These are phyloP conservation scores for Tragelaphus imberbis DNA, from an alignment of 2,113 vertebrate genomes.

Conservation along the genomic window DNA sequence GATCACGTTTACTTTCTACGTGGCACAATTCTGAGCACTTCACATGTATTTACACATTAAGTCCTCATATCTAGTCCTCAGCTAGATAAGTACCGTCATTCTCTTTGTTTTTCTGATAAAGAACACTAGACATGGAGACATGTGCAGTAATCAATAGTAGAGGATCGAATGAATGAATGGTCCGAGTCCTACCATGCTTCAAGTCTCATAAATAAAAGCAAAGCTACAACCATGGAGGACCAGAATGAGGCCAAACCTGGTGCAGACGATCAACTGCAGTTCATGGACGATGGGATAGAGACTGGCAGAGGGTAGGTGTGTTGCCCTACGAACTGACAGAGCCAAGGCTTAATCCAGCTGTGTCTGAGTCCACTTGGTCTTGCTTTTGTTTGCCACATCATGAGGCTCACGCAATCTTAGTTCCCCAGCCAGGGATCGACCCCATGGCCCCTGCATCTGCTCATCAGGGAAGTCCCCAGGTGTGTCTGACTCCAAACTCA, in stretches of 20 bases:
- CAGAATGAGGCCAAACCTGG: not conserved
- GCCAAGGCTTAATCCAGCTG: no score
- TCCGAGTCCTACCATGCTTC: not conserved
- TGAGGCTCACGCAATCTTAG: not conserved
- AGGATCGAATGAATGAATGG: not conserved
- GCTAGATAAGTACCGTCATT: not conserved
- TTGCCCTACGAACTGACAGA: not conserved
- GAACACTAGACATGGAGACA: not conserved
- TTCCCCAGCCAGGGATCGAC: not conserved
- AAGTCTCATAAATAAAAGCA: not conserved
- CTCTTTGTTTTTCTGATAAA: not conserved
- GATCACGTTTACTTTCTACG: not conserved
- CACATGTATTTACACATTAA: not conserved
- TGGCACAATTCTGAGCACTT: not conserved
- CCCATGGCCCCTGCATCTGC: not conserved
- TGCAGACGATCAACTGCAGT: no score
- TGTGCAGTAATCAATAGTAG: not conserved
- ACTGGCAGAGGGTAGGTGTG: not conserved
- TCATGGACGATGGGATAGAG: fast-evolving
- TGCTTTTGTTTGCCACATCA: not conserved
- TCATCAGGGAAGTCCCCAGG: not conserved
- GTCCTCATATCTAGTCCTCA: not conserved
- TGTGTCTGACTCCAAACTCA: not conserved
- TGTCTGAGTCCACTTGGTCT: not conserved
- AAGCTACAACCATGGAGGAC: not conserved